A percentile compares a stretch with the other conserved stretches of the same genome.
Evolutionary conservation across 1,140 invertebrate species (phyloP).

Genomic region (Holcopasites calliopsidis): DNA sequence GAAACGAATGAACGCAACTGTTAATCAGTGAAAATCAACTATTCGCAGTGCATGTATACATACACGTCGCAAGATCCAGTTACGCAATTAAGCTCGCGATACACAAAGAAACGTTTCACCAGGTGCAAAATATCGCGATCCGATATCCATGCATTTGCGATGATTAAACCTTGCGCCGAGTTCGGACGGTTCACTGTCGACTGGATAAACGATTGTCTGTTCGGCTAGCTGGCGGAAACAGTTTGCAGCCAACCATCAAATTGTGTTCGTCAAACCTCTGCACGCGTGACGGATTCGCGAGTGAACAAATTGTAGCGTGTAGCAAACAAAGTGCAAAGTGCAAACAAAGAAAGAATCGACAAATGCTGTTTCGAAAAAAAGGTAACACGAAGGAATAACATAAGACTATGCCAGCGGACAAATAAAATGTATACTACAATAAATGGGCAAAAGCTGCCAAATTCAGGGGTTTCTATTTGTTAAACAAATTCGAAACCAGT

Average conservation of each 20-base stretch:
- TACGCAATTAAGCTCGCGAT: conserved; percentile 23
- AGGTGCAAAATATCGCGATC: conserved; percentile 21
- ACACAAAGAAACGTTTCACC: conserved; percentile 9
- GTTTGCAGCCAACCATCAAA: conserved; percentile 7
- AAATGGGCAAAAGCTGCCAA: too few relatives aligned
- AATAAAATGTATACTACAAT: too few relatives aligned
- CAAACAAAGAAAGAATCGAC: too few relatives aligned
- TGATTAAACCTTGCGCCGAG: conserved; percentile 27
- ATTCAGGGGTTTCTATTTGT: too few relatives aligned
- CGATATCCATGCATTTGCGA: neutral
- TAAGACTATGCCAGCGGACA: too few relatives aligned
- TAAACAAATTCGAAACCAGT: too few relatives aligned
- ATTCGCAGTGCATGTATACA: neutral
- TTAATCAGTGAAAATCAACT: conserved; percentile 29
- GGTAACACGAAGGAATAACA: too few relatives aligned
- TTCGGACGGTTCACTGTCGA: neutral
- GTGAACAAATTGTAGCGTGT: neutral
- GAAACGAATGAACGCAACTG: conserved; percentile 10
- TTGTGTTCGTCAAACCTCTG: conserved; percentile 9
- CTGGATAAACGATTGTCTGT: conserved; percentile 24
- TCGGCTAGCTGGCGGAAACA: neutral
- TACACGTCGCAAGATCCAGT: neutral
- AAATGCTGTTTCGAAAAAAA: too few relatives aligned
- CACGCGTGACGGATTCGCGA: neutral
- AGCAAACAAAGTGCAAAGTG: too few relatives aligned